Evolutionary conservation across 1,140 invertebrate genomes (phyloP).

Genomic region (Rhyzopertha dominica): DNA sequence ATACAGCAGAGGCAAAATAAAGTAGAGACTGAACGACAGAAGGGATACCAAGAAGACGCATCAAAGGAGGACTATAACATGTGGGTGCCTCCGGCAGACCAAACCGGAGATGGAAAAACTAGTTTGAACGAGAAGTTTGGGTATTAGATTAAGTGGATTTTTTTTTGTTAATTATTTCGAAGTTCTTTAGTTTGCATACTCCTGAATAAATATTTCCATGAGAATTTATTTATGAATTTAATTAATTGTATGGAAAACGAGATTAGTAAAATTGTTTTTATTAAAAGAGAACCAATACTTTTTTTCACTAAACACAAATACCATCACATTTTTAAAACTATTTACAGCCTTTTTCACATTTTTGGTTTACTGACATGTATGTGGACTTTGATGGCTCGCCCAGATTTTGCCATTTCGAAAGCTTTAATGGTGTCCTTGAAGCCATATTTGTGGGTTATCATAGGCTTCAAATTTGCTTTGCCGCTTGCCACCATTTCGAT

Average conservation of each 20-base stretch:
- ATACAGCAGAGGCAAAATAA: conserved; percentile 43
- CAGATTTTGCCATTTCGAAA: conserved; percentile 73
- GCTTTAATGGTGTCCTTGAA: conserved; percentile 79
- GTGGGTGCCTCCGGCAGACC: conserved; percentile 72
- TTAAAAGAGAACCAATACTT: too few species aligned
- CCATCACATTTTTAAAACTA: too few species aligned
- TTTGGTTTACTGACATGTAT: too few species aligned
- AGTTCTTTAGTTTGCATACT: too few species aligned
- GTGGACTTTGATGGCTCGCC: too few species aligned
- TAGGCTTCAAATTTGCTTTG: conserved; percentile 74
- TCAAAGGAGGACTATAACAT: conserved; percentile 61
- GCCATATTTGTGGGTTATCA: conserved; percentile 85
- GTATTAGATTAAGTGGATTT: conserved; percentile 58
- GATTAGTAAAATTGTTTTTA: too few species aligned
- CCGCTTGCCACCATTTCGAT: conserved; percentile 76
- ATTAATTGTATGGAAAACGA: too few species aligned
- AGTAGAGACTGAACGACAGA: conserved; percentile 44
- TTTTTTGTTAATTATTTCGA: too few species aligned
- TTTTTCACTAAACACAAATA: too few species aligned
- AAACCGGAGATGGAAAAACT: conserved; percentile 76
- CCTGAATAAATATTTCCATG: too few species aligned
- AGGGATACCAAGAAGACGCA: conserved; percentile 49
- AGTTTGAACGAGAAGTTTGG: conserved; percentile 78
- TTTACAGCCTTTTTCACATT: too few species aligned
- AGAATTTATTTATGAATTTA: too few species aligned